A percentile compares a stretch with the other conserved stretches of the same genome.
These are phyloP conservation scores for Chroicocephalus ridibundus DNA, from an alignment of 2,113 vertebrate species.

Conservation along the genomic window DNA sequence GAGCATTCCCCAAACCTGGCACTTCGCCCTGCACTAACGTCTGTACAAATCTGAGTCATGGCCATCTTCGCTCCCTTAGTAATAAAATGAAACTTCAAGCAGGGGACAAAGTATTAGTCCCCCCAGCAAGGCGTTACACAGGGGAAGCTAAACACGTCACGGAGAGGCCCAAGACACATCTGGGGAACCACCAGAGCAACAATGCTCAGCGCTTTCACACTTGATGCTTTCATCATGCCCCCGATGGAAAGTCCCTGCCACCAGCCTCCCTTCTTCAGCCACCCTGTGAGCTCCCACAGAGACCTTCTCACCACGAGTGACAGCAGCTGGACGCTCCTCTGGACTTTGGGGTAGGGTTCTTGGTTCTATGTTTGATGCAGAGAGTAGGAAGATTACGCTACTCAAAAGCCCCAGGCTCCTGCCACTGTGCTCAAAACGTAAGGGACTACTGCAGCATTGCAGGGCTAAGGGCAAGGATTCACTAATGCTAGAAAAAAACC, in stretches of 20 bases:
- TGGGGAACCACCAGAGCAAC: background rate
- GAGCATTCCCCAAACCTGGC: background rate
- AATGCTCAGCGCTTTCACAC: background rate
- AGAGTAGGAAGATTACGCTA: background rate
- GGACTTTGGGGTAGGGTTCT: background rate
- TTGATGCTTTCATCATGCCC: background rate
- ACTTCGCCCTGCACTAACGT: background rate
- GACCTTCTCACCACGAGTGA: background rate
- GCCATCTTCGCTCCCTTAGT: background rate
- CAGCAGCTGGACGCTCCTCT: background rate
- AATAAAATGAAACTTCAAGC: background rate
- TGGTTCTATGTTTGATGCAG: background rate
- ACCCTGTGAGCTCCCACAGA: background rate
- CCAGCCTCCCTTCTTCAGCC: background rate
- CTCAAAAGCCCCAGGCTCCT: background rate
- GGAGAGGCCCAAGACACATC: background rate
- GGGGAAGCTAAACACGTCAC: rapidly evolving
- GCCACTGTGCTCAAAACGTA: rapidly evolving
- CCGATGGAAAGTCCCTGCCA: background rate
- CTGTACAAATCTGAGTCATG: background rate
- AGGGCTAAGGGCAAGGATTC: background rate
- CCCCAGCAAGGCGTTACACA: rapidly evolving
- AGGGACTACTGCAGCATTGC: background rate
- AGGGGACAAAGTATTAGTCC: background rate
- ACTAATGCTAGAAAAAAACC: background rate